Base-by-base conservation (phyloP, 2,888 invertebrate genomes). In the Malthinus flaveolus region DNA sequence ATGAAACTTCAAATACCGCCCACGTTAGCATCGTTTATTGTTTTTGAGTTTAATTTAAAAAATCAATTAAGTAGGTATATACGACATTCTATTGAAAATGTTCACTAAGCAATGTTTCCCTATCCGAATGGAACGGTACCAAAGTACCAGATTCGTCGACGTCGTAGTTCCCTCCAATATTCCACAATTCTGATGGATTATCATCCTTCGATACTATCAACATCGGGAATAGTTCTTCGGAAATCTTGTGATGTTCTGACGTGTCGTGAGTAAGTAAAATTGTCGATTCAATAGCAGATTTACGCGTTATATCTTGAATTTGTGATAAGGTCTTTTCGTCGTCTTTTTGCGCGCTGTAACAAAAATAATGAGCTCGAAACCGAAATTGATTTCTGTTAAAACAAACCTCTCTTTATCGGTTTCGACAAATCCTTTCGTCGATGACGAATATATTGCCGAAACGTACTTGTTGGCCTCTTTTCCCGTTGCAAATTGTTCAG, bases 391-490 rank as follows among this genome's bases (percentile, higher is more conserved):
- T 7, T 7, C 13, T 37, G 12, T 23, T 23, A 5, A 23, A 23
- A 23, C 11, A 11, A 54, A 60, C 60, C 60, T 42, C 9, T 62
- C 53, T 32, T 55, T 53, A 32, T 63, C 52, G 8, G 45, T 49
- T 12, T 56, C 56, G 11, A 45, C 31, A n/a, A 48, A 55, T 31
- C 47, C 48, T 34, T 59, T 56, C 12, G 63, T 44, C 11, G 52
- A 51, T n/a, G 52, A 51, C 15, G 70, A 73, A 69, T 84, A 83
- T 56, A 84, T 80, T 11, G 78, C 78, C 13, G 81, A 72, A 7
- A 84, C 76, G 70, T 81, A 82, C 50, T 81, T 79, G 13, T 80
- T 71, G 0, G 86, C 87, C 45, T 81, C 77, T 0, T 80, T 68
- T 52, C 82, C 79, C 46, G 78, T 78, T 58, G 82, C 69, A 62